phyloP scores from a whole-genome alignment of 2,797 vertebrate genomes.

The Psittacula derbiana region DNA sequence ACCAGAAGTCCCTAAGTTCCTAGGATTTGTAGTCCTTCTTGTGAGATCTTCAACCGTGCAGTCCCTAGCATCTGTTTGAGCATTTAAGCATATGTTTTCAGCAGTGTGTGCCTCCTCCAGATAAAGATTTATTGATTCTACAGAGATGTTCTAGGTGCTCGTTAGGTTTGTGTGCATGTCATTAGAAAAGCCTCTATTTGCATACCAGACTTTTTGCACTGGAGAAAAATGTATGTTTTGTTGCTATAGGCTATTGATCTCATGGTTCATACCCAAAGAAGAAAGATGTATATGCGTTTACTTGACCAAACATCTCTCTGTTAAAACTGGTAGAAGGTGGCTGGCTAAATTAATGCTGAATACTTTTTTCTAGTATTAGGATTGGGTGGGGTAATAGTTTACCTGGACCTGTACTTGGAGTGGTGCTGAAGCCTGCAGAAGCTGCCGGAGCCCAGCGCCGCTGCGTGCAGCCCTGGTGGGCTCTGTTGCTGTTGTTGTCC shows the following conservation, averaged over 20 bases:
- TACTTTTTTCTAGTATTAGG: neutral
- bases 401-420: neutral
- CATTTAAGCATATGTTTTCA: neutral
- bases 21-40: neutral
- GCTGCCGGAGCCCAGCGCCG: neutral
- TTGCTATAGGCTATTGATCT: neutral
- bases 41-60: neutral
- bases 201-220: neutral
- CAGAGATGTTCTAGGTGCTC: neutral
- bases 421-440: neutral
- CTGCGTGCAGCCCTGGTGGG: neutral
- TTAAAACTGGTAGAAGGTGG: neutral
- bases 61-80: neutral
- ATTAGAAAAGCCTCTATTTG: neutral
- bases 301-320: neutral
- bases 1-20: neutral
- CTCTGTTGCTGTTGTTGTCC: neutral
- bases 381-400: neutral
- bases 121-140: neutral
- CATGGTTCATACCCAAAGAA: neutral
- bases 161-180: neutral
- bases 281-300: fast-evolving
- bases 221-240: neutral
- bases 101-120: fast-evolving
- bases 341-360: neutral